Conservation (phyloP, 2,113 vertebrate species). For the Eptesicus fuscus region DNA sequence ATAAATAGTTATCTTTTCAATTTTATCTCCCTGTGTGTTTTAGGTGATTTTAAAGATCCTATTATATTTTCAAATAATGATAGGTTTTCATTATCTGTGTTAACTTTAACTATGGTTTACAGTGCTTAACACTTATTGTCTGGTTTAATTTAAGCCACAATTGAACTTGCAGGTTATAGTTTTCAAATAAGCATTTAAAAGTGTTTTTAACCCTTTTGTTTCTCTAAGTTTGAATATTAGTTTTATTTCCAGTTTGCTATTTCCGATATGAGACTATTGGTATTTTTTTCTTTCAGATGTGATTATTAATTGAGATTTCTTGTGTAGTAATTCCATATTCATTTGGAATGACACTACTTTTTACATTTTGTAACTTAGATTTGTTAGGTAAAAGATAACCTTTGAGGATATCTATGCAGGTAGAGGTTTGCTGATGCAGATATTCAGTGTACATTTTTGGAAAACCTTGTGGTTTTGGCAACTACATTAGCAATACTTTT, state of each 20-base stretch:
- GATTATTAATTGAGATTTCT: neutral
- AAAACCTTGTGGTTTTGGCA: neutral
- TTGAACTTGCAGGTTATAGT: neutral
- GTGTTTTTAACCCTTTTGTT: neutral
- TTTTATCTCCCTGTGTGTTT: neutral
- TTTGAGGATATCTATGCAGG: neutral
- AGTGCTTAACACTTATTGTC: neutral
- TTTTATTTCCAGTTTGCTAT: neutral
- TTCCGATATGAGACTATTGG: neutral
- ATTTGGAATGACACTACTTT: neutral
- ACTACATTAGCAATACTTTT: neutral
- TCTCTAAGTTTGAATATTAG: neutral
- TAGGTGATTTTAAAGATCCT: neutral
- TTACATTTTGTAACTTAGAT: neutral
- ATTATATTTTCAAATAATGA: neutral
- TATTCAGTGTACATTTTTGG: neutral
- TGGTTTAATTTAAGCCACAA: neutral
- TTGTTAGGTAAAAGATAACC: neutral
- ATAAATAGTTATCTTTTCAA: neutral
- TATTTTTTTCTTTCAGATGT: neutral
- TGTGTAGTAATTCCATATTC: neutral
- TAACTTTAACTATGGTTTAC: neutral
- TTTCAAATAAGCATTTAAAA: slow-evolving; percentile 16
- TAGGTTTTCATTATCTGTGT: neutral
- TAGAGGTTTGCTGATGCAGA: slow-evolving; percentile 10